phyloP scores from a whole-genome alignment of 2,797 vertebrate genomes.

The Sphenodon punctatus region DNA sequence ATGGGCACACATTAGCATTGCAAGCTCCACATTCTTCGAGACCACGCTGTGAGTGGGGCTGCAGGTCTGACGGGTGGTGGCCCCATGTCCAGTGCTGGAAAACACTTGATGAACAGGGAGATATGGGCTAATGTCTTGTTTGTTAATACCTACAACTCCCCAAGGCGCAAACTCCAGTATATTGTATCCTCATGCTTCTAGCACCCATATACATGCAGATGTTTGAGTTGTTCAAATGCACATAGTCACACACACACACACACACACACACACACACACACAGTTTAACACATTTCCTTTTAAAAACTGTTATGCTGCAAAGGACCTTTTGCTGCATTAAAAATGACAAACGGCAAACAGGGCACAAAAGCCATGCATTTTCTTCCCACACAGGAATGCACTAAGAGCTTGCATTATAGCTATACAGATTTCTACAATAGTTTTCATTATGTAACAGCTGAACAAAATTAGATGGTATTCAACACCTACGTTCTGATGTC shows the following conservation, averaged over 20 bases:
- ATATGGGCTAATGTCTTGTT: no score
- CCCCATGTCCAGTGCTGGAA: no score
- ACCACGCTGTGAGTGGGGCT: no score
- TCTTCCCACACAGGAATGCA: slow-evolving; percentile 59
- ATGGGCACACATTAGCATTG: no score
- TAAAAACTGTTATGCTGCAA: neutral
- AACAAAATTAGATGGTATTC: slow-evolving; percentile 56
- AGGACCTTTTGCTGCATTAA: neutral
- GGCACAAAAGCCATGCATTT: slow-evolving; percentile 13
- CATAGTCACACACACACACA: accelerated
- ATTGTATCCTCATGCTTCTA: neutral
- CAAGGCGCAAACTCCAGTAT: neutral
- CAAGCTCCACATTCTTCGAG: no score
- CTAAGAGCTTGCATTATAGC: slow-evolving; percentile 34
- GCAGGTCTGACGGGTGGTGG: no score
- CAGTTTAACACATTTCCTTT: neutral
- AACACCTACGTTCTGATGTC: slow-evolving; percentile 55
- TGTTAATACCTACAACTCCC: neutral
- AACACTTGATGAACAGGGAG: no score
- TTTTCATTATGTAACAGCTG: slow-evolving; percentile 53
- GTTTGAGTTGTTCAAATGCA: neutral
- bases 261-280: neutral
- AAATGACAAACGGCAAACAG: neutral
- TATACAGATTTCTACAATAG: slow-evolving; percentile 46
- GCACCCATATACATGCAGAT: neutral